Conservation (phyloP, 2,113 vertebrate genomes). For the Sphyrna mokarran region DNA sequence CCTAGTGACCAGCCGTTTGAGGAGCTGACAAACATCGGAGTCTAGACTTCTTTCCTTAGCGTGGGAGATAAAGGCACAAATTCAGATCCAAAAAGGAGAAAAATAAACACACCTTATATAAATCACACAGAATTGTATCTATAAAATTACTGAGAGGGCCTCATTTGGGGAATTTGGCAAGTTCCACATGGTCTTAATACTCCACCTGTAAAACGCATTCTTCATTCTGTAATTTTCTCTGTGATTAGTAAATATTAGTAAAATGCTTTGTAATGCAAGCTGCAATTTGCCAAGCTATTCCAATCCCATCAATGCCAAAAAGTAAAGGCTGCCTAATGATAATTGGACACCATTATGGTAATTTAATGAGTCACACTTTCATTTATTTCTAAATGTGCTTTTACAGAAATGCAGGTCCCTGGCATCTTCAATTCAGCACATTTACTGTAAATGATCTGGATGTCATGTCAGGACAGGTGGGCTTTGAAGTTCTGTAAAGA, state of each 20-base stretch:
- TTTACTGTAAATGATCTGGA: constrained; percentile 13
- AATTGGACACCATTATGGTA: constrained; percentile 3
- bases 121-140: not conserved
- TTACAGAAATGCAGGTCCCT: not conserved
- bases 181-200: not conserved
- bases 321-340: not conserved
- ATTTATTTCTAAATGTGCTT: constrained; percentile 18
- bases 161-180: not conserved
- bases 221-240: not conserved
- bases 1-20: not conserved
- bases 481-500: not conserved
- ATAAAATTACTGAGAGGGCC: not conserved
- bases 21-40: not conserved
- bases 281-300: not conserved
- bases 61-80: not conserved
- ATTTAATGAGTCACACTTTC: not conserved
- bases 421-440: not conserved
- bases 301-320: not conserved
- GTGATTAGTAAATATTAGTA: not conserved
- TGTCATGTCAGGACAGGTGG: not conserved
- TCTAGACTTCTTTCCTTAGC: not conserved
- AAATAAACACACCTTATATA: not conserved
- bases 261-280: constrained; percentile 8
- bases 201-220: not conserved
- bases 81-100: not conserved